Evolutionary conservation across 2,888 invertebrate genomes (phyloP).

Genomic region (Bembecia ichneumoniformis): DNA sequence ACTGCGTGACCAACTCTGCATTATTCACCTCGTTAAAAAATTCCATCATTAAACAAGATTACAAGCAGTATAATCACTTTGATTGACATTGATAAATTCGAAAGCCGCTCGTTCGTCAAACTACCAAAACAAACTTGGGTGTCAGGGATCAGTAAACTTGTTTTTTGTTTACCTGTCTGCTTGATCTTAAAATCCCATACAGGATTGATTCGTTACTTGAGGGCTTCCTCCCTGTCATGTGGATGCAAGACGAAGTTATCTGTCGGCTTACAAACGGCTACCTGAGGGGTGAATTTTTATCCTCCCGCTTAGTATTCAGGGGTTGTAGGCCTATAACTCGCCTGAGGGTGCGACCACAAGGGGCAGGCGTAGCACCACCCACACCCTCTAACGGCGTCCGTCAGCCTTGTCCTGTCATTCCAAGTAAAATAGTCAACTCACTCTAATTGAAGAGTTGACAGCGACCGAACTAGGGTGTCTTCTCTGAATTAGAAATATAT

Average conservation of each 20-base stretch:
- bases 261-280: constrained; percentile 58
- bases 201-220: constrained; percentile 54
- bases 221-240: constrained; percentile 44
- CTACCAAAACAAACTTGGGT: constrained; percentile 26
- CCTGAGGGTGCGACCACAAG: constrained; percentile 47
- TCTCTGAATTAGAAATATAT: no score
- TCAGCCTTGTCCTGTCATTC: constrained; percentile 30
- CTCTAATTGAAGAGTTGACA: background rate
- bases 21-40: no score
- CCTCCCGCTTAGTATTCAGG: constrained; percentile 58
- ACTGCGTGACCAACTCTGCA: background rate
- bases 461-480: background rate
- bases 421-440: constrained; percentile 26
- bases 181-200: constrained; percentile 44
- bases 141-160: constrained; percentile 40
- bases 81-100: no score
- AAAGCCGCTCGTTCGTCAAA: constrained; percentile 3
- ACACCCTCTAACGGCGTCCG: constrained; percentile 34
- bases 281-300: constrained; percentile 61
- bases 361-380: constrained; percentile 36
- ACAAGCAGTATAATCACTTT: no score
- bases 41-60: no score
- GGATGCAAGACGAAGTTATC: constrained; percentile 43
- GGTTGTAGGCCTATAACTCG: constrained; percentile 58
- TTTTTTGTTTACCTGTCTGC: constrained; percentile 45